Conservation (phyloP, 2,888 invertebrate genomes). For the Patella depressa region DNA sequence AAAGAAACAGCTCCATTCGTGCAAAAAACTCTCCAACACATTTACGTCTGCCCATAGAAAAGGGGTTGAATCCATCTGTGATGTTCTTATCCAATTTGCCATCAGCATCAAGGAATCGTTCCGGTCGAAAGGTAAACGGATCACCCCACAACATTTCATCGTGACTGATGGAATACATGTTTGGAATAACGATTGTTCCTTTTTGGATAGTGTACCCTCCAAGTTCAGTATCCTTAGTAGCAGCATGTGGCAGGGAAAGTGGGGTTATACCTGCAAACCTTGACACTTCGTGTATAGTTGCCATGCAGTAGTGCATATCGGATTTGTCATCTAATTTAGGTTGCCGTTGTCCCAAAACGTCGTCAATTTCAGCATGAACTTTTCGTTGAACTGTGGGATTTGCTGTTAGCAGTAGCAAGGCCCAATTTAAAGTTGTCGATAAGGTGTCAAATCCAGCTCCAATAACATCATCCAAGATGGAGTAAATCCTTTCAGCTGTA, state of each 20-base stretch:
- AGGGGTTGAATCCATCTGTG: slow-evolving; percentile 39
- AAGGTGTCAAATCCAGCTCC: slow-evolving; percentile 53
- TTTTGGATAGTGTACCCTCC: slow-evolving; percentile 33
- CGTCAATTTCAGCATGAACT: slow-evolving; percentile 50
- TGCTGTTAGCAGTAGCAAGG: slow-evolving; percentile 39
- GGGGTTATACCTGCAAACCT: slow-evolving; percentile 41
- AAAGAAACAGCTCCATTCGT: slow-evolving; percentile 47
- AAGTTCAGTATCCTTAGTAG: slow-evolving; percentile 33
- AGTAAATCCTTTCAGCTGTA: slow-evolving; percentile 30
- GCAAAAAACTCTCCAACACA: slow-evolving; percentile 58
- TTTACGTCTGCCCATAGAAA: slow-evolving; percentile 46
- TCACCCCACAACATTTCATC: slow-evolving; percentile 35
- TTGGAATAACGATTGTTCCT: slow-evolving; percentile 36
- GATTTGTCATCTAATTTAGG: slow-evolving; percentile 34
- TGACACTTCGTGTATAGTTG: slow-evolving; percentile 45
- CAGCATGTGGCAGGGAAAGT: slow-evolving; percentile 46
- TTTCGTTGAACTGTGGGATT: slow-evolving; percentile 40
- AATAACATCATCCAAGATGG: slow-evolving; percentile 43
- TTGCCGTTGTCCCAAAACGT: slow-evolving; percentile 35
- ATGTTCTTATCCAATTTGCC: slow-evolving; percentile 21
- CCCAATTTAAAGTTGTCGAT: slow-evolving; percentile 41
- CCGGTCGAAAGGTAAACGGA: slow-evolving; percentile 34
- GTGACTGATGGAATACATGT: slow-evolving; percentile 27
- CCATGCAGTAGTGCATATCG: slow-evolving; percentile 41
- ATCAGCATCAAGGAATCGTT: slow-evolving; percentile 26